Base-by-base conservation (phyloP, 2,797 vertebrate genomes). In the Esox masquinongy region DNA sequence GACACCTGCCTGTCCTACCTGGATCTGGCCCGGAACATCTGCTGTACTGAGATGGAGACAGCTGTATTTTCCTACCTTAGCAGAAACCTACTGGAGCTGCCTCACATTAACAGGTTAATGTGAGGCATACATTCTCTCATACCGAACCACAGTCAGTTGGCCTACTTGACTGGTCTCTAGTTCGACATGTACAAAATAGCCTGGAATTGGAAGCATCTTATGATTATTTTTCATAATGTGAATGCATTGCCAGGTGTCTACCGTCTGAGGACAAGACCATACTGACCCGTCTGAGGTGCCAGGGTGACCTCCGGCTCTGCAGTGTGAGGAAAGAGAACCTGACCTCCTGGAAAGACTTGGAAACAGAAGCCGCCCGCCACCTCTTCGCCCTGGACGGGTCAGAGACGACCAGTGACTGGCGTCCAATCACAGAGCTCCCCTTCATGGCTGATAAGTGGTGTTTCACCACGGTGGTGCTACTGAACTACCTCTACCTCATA, bases 391-490 rank as follows among this genome's bases (percentile, higher is more conserved):
- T 94, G 76, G 80, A 82, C 15, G 87, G 78, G 1, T 80, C 85
- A 1, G 87, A 87, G 67, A 85, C 89, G 74, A 71, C 74, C 1
- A 79, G 82, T 34, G 66, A 72, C 17, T 96, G 95, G 95, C 72
- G 9, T 49, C 70, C 80, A 12, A n/a, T 84, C 8, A 84, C 91
- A 47, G 83, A 90, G 78, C 83, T 96, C 80, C 94, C 95, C 14
- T 95, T 96, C 79, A 80, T 24, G 77, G 92, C 94, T 1, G 93
- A 95, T 73, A 95, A 95, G 63, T 96, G 95, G 95, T 93, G 93
- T 78, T 93, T 94, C 83, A 94, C 93, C 19, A 85, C 92, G 0
- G 94, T 92, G 31, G 91, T 95, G 76, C 85, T 95, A 43, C 90
- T 88, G 74, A 95, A 95, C 86, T 95, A 95, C 85, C 86, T 95